Conservation (phyloP, 2,797 vertebrate genomes). For the Melanogrammus aeglefinus region DNA sequence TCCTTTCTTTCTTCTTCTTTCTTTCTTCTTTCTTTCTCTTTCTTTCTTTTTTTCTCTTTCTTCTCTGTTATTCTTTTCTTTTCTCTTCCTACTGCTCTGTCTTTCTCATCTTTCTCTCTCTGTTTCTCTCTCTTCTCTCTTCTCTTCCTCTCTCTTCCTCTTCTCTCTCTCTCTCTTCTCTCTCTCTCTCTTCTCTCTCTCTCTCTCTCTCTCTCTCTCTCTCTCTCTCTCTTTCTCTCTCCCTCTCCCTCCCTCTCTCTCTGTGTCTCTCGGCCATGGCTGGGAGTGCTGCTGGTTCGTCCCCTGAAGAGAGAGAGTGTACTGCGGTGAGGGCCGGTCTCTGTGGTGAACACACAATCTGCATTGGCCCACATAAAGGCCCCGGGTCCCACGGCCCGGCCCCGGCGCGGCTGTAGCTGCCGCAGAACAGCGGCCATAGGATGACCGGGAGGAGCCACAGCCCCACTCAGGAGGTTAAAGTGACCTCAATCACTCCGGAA, state of each 20-base stretch:
- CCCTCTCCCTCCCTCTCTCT: too few species aligned
- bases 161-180: too few species aligned
- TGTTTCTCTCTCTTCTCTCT: too few species aligned
- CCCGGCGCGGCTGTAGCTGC: conserved; percentile 46
- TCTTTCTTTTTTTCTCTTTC: neutral
- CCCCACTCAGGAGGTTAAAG: neutral
- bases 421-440: conserved; percentile 18
- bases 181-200: neutral
- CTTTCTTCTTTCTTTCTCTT: too few species aligned
- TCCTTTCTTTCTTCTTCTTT: neutral
- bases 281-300: neutral
- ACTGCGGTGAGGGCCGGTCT: conserved; percentile 21
- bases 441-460: neutral
- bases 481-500: neutral
- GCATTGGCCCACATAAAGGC: conserved; percentile 59
- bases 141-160: too few species aligned
- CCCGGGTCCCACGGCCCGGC: conserved; percentile 57
- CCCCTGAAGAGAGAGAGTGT: neutral
- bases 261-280: neutral
- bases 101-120: too few species aligned
- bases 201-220: too few species aligned
- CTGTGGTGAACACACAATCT: conserved; percentile 53
- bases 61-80: neutral
- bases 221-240: too few species aligned
- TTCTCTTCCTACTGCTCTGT: too few species aligned